Base-by-base conservation (phyloP, 1,140 invertebrate species). In the Riptortus pedestris region DNA sequence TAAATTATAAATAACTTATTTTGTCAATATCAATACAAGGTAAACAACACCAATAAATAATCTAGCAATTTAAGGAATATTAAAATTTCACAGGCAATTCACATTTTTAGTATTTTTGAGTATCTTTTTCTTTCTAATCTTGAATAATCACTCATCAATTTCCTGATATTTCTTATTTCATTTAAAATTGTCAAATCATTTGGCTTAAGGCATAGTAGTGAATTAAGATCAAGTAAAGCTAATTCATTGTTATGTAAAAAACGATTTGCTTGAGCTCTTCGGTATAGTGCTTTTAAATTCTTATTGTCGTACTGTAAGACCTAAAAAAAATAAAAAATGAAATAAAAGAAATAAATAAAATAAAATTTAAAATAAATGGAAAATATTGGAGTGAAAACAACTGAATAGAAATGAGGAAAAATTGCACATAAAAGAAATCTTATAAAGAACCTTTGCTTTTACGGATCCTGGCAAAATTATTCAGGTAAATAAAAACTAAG, bases 241-340 rank as follows among this genome's bases (percentile, higher is more conserved):
- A 52, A 27, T 7, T 63, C 61, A 51, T 26, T 51, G 31, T 63
- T 52, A 24, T 27, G 26, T 7, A 63, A 28, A 26, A 16, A 63
- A 18, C 47, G 48, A 20, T 51, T 38, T 12, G 90, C 88, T 73
- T 88, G 84, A 0, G 84, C 90, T 66, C 87, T 81, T 68, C 90
- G 78, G 73, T 86, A 93, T 28, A 86, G 73, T 0, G 88, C 90
- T 76, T 94, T 94, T 51, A 80, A 81, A 75, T 86, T 88, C 0
- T 76, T 77, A 22, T 79, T 72, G 66, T 90, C 81, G 1, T 81
- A 68, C 52, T 77, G 70, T 61, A 93, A 72, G 48, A 87, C 84
- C 85, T 90, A 70, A 31, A 73, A 72, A 29, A 58, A 59, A 65
- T 7, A 57, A 28, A 63, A 66, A 14, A 22, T 0, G 63, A 47